Evolutionary conservation across 2,888 invertebrate genomes (phyloP).

Genomic region (Cheilosia vernalis): DNA sequence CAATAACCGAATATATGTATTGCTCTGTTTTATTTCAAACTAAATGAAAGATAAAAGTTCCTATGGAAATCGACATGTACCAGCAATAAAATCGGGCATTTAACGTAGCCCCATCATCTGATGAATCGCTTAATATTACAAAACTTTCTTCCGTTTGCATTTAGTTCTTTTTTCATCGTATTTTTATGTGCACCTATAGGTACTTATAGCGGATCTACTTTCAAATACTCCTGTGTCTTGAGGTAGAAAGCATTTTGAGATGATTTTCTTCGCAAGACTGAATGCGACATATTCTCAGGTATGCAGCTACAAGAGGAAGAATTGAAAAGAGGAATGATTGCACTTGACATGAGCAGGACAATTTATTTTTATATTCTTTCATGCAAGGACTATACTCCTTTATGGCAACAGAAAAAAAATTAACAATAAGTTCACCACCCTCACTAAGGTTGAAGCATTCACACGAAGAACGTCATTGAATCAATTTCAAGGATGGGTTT

Average conservation of each 20-base stretch:
- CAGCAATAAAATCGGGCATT: too few species aligned
- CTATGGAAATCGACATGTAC: too few species aligned
- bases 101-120: too few species aligned
- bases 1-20: too few species aligned
- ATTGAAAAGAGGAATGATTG: slow-evolving; percentile 65
- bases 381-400: slow-evolving; percentile 36
- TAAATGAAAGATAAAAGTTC: too few species aligned
- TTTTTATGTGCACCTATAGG: not conserved
- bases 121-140: too few species aligned
- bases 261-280: slow-evolving; percentile 7
- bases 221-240: slow-evolving; percentile 12
- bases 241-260: slow-evolving; percentile 17
- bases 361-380: slow-evolving; percentile 60
- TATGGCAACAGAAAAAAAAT: slow-evolving; percentile 11
- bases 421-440: slow-evolving; percentile 59
- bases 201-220: slow-evolving; percentile 12
- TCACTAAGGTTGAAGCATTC: slow-evolving; percentile 29
- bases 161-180: not conserved
- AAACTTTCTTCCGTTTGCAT: not conserved
- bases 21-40: too few species aligned
- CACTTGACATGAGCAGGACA: slow-evolving; percentile 67
- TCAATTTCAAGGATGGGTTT: slow-evolving; percentile 65
- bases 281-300: slow-evolving; percentile 52
- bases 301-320: slow-evolving; percentile 21
- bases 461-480: slow-evolving; percentile 52